Evolutionary conservation across 2,888 invertebrate species (phyloP), one percentile per base, ranked within the genome.

Genomic region (Chloroclystis v-ata): DNA sequence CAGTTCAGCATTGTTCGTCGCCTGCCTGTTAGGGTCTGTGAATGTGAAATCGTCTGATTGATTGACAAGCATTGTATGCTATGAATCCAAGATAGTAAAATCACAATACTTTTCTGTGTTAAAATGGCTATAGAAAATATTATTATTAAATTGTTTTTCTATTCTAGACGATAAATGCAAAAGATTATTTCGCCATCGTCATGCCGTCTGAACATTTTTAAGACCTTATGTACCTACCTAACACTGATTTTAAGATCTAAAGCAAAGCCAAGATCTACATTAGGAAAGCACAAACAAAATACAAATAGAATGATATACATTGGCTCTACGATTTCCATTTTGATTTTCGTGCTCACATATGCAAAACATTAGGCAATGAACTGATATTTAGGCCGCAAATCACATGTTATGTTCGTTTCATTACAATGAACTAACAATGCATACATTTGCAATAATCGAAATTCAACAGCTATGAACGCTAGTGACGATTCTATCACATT

Each of bases 1-100:
- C 54, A 24, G 35, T 25, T 12, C 51, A 54, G 46, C 51, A 37
- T 52, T 49, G 47, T 54, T 61, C 49, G 50, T 20, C 7, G 20
- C 35, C 20, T 11, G 35, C n/a, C 11, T 35, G 11, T 7, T 5
- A 35, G 10, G 16, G 9, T n/a, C 3, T 20, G 7, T 16, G n/a
- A 1, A 16, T 10, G 32, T 1, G 16, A n/a, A 6, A n/a, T 16
- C 35, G 7, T 20, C 5, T 35, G 16, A 35, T 16, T 20, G 20
- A 24, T 24, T 35, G 35, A 20, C 35, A 35, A 20, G 11, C 11
- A 35, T 20, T 24, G 35, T 33, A 16, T 20, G n/a, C 16, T 20
- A 33, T 5, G 16, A n/a, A n/a, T 8, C 9, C 10, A 33, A 33
- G 10, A 26, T 8, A 6, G 9, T 8, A 26, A 3, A 26, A 26